Evolutionary conservation across 1,140 invertebrate genomes (phyloP).

Genomic region (Drosophila elegans): DNA sequence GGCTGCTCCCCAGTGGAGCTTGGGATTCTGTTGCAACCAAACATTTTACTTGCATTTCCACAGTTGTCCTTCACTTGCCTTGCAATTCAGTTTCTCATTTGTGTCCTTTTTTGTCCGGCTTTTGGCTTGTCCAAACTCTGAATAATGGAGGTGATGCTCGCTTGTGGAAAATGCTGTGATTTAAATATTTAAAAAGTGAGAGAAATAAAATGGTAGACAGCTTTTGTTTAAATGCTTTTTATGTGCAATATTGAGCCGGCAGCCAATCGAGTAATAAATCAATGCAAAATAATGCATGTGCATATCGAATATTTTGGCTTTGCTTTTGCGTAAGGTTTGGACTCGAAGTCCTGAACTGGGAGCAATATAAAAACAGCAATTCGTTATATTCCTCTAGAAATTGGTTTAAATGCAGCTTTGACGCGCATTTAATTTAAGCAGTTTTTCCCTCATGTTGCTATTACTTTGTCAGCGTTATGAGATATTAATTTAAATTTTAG

Average conservation of each 20-base stretch:
- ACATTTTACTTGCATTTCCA: slow-evolving; percentile 52
- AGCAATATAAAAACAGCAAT: not conserved
- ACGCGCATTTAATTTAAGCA: slow-evolving; percentile 23
- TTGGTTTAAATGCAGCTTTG: slow-evolving; percentile 10
- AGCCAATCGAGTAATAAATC: slow-evolving; percentile 52
- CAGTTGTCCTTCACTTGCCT: slow-evolving; percentile 17
- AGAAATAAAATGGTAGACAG: slow-evolving; percentile 36
- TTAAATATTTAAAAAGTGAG: slow-evolving; percentile 45
- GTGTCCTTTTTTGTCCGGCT: slow-evolving; percentile 14
- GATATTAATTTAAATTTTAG: too few relatives aligned
- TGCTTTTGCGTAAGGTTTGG: slow-evolving; percentile 6
- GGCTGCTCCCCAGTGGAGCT: slow-evolving; percentile 8
- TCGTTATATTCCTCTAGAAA: slow-evolving; percentile 9
- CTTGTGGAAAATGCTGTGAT: slow-evolving; percentile 38
- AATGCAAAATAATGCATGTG: slow-evolving; percentile 50
- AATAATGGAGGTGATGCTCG: slow-evolving; percentile 22
- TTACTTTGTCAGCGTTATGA: not conserved
- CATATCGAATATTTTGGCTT: slow-evolving; percentile 27
- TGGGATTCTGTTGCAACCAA: slow-evolving; percentile 29
- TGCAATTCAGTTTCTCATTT: slow-evolving; percentile 26
- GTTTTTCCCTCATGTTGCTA: slow-evolving; percentile 15
- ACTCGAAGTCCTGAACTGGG: not conserved
- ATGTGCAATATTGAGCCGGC: slow-evolving; percentile 46
- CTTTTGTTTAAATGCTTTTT: slow-evolving; percentile 62
- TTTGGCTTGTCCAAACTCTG: slow-evolving; percentile 24